Evolutionary conservation across 2,888 invertebrate species (phyloP).

Genomic region (Lydus trimaculatus): DNA sequence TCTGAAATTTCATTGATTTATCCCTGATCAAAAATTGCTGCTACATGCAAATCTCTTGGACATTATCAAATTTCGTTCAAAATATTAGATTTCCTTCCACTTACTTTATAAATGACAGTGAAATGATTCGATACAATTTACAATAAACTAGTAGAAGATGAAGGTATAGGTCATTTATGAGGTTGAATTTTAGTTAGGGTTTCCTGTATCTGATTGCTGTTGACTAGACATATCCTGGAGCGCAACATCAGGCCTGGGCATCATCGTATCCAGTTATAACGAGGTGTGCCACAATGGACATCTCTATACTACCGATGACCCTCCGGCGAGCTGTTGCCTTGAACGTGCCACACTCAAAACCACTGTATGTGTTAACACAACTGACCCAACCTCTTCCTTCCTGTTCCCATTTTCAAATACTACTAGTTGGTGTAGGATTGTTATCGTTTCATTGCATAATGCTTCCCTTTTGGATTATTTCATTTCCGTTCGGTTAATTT

Average conservation of each 20-base stretch:
- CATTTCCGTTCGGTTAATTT: slow-evolving; percentile 22
- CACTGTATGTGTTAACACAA: slow-evolving; percentile 30
- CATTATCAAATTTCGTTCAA: background rate
- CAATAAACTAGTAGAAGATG: background rate
- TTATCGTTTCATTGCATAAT: slow-evolving; percentile 33
- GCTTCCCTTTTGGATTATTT: slow-evolving; percentile 33
- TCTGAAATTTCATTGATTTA: background rate
- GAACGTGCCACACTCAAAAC: slow-evolving; percentile 36
- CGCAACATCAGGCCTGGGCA: slow-evolving; percentile 7
- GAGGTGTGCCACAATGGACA: slow-evolving; percentile 40
- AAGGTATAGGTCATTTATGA: background rate
- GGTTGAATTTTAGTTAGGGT: background rate
- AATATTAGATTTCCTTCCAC: background rate
- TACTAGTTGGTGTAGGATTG: slow-evolving; percentile 18
- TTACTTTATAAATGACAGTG: background rate
- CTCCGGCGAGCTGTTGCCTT: slow-evolving; percentile 40
- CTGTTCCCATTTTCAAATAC: slow-evolving; percentile 27
- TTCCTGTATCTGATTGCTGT: slow-evolving; percentile 22
- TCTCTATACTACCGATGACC: slow-evolving; percentile 32
- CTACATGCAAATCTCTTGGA: too few relatives aligned
- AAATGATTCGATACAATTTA: too few relatives aligned
- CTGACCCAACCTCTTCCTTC: slow-evolving; percentile 32
- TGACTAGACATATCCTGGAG: slow-evolving; percentile 15
- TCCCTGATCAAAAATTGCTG: background rate
- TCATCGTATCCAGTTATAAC: slow-evolving; percentile 28